Conservation (phyloP, 2,113 vertebrate genomes). For the Pluvialis apricaria region DNA sequence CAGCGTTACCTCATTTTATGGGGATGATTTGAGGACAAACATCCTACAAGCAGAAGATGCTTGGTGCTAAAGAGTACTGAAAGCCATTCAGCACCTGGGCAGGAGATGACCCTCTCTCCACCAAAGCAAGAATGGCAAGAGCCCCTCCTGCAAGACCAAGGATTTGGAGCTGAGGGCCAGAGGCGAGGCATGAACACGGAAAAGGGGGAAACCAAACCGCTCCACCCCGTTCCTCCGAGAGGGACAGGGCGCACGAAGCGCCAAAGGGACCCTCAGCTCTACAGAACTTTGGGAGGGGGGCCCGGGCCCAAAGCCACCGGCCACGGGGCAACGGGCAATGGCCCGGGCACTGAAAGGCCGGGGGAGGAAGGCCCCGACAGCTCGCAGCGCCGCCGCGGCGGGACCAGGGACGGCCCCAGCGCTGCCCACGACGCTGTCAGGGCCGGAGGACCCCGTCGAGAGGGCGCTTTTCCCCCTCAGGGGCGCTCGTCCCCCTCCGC, state of each 20-base stretch:
- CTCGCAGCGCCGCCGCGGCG: background rate
- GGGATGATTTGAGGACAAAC: background rate
- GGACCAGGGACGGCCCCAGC: no score
- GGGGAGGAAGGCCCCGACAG: no score
- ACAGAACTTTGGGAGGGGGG: rapidly evolving
- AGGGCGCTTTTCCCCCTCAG: rapidly evolving
- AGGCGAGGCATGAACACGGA: no score
- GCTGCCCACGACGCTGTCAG: no score
- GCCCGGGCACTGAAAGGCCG: no score
- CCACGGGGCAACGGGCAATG: no score
- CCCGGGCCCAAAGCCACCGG: background rate
- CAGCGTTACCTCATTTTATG: background rate
- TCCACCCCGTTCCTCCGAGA: rapidly evolving
- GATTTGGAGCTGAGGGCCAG: background rate
- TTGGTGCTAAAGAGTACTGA: background rate
- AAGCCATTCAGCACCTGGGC: background rate
- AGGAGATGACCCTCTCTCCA: background rate
- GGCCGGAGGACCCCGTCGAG: rapidly evolving
- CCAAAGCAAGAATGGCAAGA: rapidly evolving
- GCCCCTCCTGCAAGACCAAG: rapidly evolving
- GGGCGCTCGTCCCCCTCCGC: rapidly evolving
- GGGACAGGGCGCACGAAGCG: rapidly evolving
- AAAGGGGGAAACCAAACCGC: rapidly evolving
- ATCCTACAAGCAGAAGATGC: background rate
- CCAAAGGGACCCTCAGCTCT: rapidly evolving